phyloP scores from a whole-genome alignment of 2,888 invertebrate genomes.

The Ditula angustiorana region DNA sequence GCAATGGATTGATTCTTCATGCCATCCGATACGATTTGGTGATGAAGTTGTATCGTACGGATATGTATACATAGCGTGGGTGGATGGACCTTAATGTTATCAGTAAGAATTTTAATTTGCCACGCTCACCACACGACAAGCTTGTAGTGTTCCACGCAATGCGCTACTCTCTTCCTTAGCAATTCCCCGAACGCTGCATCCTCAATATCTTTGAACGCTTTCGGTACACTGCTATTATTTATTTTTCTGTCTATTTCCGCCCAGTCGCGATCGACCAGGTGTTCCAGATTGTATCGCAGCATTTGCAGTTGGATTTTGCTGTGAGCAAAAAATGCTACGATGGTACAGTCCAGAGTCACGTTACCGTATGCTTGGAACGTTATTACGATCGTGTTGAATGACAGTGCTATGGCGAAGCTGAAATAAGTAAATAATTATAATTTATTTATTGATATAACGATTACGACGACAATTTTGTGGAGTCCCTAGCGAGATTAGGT shows the following conservation, averaged over 20 bases:
- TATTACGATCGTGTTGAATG: constrained; percentile 62
- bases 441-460: too few relatives aligned
- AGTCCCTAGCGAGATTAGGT: too few relatives aligned
- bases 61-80: too few relatives aligned
- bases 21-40: too few relatives aligned
- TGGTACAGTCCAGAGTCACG: constrained; percentile 72
- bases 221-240: constrained; percentile 36
- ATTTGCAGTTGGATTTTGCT: constrained; percentile 67
- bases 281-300: constrained; percentile 65
- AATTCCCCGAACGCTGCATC: constrained; percentile 42
- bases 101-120: too few relatives aligned
- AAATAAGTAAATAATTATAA: constrained; percentile 43
- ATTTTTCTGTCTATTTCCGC: constrained; percentile 41
- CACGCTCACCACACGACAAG: constrained; percentile 64
- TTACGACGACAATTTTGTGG: too few relatives aligned
- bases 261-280: constrained; percentile 51
- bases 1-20: too few relatives aligned
- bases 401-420: constrained; percentile 63
- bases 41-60: too few relatives aligned
- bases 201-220: constrained; percentile 48
- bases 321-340: constrained; percentile 69
- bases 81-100: too few relatives aligned
- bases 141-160: constrained; percentile 63
- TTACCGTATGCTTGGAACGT: constrained; percentile 68
- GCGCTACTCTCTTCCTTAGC: constrained; percentile 58